Evolutionary conservation across 2,888 invertebrate species (phyloP).

Genomic region (Xanthorhoe designata): DNA sequence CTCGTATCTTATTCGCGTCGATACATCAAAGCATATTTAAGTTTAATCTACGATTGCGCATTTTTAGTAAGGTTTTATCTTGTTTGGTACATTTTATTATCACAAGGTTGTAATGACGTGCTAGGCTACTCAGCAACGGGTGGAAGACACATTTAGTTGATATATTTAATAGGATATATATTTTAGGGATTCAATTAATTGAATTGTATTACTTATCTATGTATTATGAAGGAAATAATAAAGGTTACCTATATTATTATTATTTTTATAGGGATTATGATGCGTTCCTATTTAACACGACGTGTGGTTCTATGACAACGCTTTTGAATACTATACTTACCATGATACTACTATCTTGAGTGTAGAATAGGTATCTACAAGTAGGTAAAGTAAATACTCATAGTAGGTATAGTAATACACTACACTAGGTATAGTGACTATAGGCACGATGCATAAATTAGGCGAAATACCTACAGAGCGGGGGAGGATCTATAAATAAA

Average conservation of each 20-base stretch:
- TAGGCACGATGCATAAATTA: slow-evolving; percentile 4
- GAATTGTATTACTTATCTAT: too few species aligned
- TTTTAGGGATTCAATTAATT: too few species aligned
- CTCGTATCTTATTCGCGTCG: background rate
- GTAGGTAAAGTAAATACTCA: too few species aligned
- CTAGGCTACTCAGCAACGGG: background rate
- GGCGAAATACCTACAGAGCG: slow-evolving; percentile 11
- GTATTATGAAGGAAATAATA: too few species aligned
- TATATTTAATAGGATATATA: too few species aligned
- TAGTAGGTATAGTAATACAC: background rate
- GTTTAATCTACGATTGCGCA: background rate
- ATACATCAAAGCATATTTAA: background rate
- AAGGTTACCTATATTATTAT: too few species aligned
- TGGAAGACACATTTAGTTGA: background rate
- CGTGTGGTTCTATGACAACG: slow-evolving; percentile 8
- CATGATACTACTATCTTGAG: background rate
- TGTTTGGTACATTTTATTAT: background rate
- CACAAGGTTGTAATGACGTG: background rate
- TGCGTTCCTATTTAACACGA: background rate
- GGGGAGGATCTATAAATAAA: slow-evolving; percentile 21
- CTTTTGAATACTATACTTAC: background rate
- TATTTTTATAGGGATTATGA: slow-evolving; percentile 8
- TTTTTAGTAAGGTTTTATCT: background rate
- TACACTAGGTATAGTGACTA: too few species aligned
- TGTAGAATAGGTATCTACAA: background rate